Evolutionary conservation across 2,888 invertebrate species (phyloP).

Genomic region (Mesodorylaimus sp.): DNA sequence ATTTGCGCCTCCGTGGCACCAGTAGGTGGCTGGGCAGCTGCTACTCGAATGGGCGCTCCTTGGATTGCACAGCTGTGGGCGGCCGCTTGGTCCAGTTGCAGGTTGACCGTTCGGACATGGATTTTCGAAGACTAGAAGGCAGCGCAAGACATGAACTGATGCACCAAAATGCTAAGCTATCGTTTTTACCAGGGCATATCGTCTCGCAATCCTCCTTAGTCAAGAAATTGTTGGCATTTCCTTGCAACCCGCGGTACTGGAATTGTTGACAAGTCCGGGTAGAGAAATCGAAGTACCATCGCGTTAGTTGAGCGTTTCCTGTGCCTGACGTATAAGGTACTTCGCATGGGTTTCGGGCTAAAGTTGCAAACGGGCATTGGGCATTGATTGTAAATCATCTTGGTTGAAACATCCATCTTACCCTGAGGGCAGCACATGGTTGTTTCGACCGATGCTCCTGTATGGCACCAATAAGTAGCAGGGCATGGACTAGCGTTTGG

Average conservation of each 20-base stretch:
- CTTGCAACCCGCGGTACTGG: conserved; percentile 12
- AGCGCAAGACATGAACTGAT: too few relatives aligned
- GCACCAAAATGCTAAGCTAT: too few relatives aligned
- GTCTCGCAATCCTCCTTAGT: conserved; percentile 11
- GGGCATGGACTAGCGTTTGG: not conserved
- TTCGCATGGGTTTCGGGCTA: conserved; percentile 15
- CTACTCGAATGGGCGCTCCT: conserved; percentile 23
- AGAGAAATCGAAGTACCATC: conserved; percentile 13
- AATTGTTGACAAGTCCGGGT: conserved; percentile 12
- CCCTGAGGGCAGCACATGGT: not conserved
- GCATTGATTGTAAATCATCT: too few relatives aligned
- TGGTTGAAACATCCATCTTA: too few relatives aligned
- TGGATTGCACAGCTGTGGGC: not conserved
- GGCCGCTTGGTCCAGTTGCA: not conserved
- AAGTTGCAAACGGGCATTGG: not conserved
- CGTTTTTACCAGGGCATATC: conserved; percentile 14
- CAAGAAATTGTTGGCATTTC: conserved; percentile 14
- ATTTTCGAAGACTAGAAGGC: conserved; percentile 8
- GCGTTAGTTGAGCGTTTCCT: conserved; percentile 10
- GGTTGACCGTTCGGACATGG: not conserved
- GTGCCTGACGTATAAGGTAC: conserved; percentile 25
- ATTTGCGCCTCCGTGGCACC: conserved; percentile 5
- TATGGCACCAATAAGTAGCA: not conserved
- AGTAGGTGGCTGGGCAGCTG: conserved; percentile 4
- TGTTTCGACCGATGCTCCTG: not conserved